Conservation (phyloP, 2,113 vertebrate genomes). For the Tupaia chinensis region DNA sequence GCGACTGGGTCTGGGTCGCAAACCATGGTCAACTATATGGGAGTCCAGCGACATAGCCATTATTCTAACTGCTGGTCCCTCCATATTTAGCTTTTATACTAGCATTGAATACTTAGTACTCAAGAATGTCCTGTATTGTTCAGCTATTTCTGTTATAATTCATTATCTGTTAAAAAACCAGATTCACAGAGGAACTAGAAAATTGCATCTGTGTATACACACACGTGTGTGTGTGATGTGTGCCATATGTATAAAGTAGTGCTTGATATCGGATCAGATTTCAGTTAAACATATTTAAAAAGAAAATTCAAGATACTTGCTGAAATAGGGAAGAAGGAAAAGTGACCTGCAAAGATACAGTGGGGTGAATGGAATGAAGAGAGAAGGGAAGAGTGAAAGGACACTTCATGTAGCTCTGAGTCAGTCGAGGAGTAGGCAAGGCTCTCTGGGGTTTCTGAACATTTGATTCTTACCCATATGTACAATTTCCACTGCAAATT, state of each 20-base stretch:
- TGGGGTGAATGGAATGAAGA: not conserved
- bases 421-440: not conserved
- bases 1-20: too few relatives aligned
- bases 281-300: not conserved
- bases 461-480: slow-evolving; percentile 69
- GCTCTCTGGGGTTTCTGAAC: not conserved
- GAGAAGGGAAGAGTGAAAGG: not conserved
- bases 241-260: not conserved
- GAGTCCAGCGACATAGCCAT: too few relatives aligned
- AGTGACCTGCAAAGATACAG: not conserved
- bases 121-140: not conserved
- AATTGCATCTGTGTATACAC: not conserved
- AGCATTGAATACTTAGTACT: not conserved
- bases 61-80: too few relatives aligned
- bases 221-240: not conserved
- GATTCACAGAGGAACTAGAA: not conserved
- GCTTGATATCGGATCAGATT: not conserved
- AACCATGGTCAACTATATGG: too few relatives aligned
- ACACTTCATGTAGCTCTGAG: not conserved
- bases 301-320: not conserved
- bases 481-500: slow-evolving; percentile 68
- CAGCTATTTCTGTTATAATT: not conserved
- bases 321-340: not conserved
- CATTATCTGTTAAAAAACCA: not conserved
- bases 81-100: not conserved